Conservation (phyloP, 2,888 invertebrate genomes). For the Drosophila greeni region DNA sequence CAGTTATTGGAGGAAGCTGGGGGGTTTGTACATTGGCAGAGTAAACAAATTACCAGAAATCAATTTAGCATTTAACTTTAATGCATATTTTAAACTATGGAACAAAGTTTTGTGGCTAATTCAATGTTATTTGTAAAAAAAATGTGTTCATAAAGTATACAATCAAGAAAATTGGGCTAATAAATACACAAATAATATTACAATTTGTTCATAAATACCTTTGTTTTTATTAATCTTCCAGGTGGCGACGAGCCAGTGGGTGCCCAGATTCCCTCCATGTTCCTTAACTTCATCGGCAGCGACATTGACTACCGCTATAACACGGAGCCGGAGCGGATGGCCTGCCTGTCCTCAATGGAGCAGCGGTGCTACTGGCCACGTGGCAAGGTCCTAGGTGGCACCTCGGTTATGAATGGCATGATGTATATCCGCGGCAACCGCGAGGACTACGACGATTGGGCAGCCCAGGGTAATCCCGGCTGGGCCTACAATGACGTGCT, state of each 20-base stretch:
- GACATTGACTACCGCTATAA: constrained; percentile 93
- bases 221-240: constrained; percentile 60
- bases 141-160: too few species aligned
- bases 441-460: constrained; percentile 93
- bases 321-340: constrained; percentile 89
- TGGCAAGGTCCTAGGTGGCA: constrained; percentile 93
- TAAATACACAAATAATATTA: too few species aligned
- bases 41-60: constrained; percentile 3
- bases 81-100: too few species aligned
- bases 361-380: constrained; percentile 89
- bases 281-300: constrained; percentile 90
- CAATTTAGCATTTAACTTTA: not conserved
- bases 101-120: not conserved
- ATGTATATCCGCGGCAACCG: constrained; percentile 94
- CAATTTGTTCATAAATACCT: not conserved
- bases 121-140: not conserved
- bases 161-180: too few species aligned
- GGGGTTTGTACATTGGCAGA: not conserved
- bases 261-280: constrained; percentile 93
- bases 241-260: constrained; percentile 92
- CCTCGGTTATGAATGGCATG: constrained; percentile 97
- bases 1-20: constrained; percentile 10
- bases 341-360: constrained; percentile 85
- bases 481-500: constrained; percentile 94
- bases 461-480: constrained; percentile 89